A percentile compares a stretch with the other conserved stretches of the same genome.
Evolutionary conservation across 2,113 vertebrate genomes (phyloP).

Genomic region (Sula dactylatra): DNA sequence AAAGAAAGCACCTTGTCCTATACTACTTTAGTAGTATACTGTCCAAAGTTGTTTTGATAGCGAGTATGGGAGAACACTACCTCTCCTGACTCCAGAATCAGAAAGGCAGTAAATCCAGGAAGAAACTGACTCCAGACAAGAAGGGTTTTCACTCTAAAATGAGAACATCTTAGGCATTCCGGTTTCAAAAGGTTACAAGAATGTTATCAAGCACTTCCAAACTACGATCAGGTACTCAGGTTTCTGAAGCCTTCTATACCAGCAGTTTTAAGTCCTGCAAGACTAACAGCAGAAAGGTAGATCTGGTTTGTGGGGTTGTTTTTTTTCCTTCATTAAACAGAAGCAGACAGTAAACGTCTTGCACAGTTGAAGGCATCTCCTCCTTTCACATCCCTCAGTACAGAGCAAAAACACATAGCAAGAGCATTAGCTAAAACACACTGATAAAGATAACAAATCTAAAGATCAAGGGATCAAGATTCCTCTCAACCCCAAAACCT

Average conservation of each 20-base stretch:
- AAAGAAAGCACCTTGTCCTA: background rate
- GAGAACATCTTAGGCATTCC: background rate
- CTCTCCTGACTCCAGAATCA: background rate
- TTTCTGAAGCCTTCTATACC: background rate
- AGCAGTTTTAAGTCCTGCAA: background rate
- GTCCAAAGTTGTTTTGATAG: background rate
- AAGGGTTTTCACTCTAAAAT: background rate
- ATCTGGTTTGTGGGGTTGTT: background rate
- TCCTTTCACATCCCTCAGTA: background rate
- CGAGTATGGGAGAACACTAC: background rate
- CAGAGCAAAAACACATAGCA: background rate
- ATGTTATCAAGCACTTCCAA: background rate
- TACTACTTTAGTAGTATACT: accelerated
- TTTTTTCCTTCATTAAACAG: background rate
- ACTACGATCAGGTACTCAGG: background rate
- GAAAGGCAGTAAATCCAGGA: background rate
- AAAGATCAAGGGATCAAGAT: background rate
- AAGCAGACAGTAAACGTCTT: background rate
- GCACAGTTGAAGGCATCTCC: background rate
- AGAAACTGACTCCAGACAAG: background rate
- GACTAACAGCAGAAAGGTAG: background rate
- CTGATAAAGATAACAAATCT: background rate
- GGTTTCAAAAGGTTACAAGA: background rate
- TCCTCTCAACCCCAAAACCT: background rate
- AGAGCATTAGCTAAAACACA: background rate